Evolutionary conservation across 1,140 invertebrate species (phyloP), one percentile per base, ranked within the genome.

Genomic region (Drosophila suzukii): DNA sequence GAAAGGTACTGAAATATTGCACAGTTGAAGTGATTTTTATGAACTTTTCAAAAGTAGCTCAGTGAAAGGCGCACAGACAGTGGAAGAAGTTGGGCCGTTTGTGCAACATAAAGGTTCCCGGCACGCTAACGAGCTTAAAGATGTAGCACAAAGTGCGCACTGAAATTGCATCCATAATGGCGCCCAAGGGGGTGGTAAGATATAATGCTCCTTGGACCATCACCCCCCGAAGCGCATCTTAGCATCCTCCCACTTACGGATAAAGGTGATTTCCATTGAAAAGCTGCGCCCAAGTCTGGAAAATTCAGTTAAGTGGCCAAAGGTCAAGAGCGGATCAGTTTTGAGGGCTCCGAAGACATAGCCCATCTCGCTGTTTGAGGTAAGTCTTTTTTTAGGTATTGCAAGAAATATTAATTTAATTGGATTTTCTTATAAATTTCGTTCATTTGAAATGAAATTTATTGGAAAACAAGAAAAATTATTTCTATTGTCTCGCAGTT

Each of bases 1-100:
- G 27, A 27, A 24, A 39, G 30, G 39, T 24, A 15, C 34, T 10
- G 72, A 88, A 86, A 86, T 88, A 88, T 86, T 88, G 83, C 83
- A 73, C 67, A 86, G 83, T 79, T 86, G 83, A 86, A 83, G 79
- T 83, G 79, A 83, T 86, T 86, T 86, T 88, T 88, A 86, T 86
- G 75, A 83, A 86, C 79, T 86, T 75, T 60, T 83, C 30, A 86
- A 88, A 75, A 74, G 83, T 70, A 70, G 71, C 79, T 76, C 54
- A 30, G 56, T 30, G 41, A 44, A 39, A 51, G n/a, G 24, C 7
- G 51, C 47, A 24, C 17, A 49, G 43, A 46, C 6, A 30, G 20
- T 41, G 60, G 17, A 8, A 39, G 44, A 38, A 34, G 38, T 34
- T 65, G 46, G 60, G 63, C 20, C 38, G 65, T 39, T 71, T 49